Conservation (phyloP, 2,888 invertebrate species). For the Euphydryas editha region DNA sequence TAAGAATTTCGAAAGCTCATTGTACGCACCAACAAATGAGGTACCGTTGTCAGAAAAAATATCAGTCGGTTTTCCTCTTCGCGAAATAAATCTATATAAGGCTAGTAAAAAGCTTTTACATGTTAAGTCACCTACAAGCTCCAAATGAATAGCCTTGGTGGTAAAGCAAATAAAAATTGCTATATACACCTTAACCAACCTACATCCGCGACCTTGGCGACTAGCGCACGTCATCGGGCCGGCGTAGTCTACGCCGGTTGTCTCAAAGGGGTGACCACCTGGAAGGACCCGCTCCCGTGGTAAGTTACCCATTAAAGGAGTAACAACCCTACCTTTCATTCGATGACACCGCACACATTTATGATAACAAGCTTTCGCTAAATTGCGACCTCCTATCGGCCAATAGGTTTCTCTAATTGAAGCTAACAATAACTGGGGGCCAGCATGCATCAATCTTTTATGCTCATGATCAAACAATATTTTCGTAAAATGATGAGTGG, state of each 20-base stretch:
- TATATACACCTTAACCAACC: too few species aligned
- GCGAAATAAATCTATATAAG: too few species aligned
- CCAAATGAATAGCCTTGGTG: slow-evolving; percentile 21
- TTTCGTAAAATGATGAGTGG: background rate
- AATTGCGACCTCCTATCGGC: slow-evolving; percentile 11
- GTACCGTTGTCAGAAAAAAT: slow-evolving; percentile 37
- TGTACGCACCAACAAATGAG: too few species aligned
- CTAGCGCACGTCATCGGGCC: too few species aligned
- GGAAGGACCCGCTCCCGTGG: background rate
- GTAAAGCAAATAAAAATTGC: too few species aligned
- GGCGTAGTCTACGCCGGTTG: too few species aligned
- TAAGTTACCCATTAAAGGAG: slow-evolving; percentile 6
- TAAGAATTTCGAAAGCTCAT: background rate
- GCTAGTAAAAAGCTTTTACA: too few species aligned
- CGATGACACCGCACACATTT: background rate
- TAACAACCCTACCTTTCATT: background rate
- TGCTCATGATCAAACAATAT: background rate
- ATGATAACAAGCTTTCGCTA: slow-evolving; percentile 5
- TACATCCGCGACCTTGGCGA: too few species aligned
- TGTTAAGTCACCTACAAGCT: slow-evolving; percentile 39
- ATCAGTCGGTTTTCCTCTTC: too few species aligned
- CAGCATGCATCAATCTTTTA: background rate
- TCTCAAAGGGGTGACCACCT: too few species aligned
- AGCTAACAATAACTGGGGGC: background rate
- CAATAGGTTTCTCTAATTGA: slow-evolving; percentile 3